Evolutionary conservation across 2,797 vertebrate species (phyloP).

Genomic region (Hirundo rustica): DNA sequence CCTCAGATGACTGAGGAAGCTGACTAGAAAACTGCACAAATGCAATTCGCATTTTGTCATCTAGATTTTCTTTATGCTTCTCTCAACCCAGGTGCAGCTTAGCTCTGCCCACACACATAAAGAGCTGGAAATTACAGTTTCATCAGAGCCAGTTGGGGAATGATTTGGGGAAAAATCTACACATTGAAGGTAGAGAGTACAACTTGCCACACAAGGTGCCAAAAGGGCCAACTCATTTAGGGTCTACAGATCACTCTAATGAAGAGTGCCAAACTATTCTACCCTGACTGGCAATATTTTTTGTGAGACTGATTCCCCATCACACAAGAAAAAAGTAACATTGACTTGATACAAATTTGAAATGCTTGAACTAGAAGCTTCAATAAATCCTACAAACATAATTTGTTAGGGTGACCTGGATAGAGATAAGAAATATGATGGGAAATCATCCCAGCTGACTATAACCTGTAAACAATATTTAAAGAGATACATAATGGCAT

Average conservation of each 20-base stretch:
- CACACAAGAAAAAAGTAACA: background rate
- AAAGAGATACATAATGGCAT: background rate
- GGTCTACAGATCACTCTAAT: background rate
- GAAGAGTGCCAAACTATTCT: background rate
- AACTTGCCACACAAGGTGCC: background rate
- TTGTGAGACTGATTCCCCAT: background rate
- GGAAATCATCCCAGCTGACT: background rate
- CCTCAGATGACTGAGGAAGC: background rate
- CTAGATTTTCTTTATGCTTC: background rate
- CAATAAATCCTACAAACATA: background rate
- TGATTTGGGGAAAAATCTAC: background rate
- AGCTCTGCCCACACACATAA: background rate
- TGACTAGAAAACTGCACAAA: background rate
- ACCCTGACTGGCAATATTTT: background rate
- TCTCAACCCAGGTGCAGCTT: background rate
- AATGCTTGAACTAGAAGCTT: background rate
- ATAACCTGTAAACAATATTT: background rate
- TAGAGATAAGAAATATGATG: background rate
- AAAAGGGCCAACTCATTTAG: background rate
- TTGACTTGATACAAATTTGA: background rate
- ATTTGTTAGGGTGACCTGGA: background rate
- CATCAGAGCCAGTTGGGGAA: background rate
- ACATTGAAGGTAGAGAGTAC: background rate
- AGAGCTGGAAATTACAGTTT: background rate
- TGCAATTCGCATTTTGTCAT: background rate